Evolutionary conservation across 2,113 vertebrate genomes (phyloP), one percentile per base, ranked within the genome.

Genomic region (Nothobranchius furzeri): DNA sequence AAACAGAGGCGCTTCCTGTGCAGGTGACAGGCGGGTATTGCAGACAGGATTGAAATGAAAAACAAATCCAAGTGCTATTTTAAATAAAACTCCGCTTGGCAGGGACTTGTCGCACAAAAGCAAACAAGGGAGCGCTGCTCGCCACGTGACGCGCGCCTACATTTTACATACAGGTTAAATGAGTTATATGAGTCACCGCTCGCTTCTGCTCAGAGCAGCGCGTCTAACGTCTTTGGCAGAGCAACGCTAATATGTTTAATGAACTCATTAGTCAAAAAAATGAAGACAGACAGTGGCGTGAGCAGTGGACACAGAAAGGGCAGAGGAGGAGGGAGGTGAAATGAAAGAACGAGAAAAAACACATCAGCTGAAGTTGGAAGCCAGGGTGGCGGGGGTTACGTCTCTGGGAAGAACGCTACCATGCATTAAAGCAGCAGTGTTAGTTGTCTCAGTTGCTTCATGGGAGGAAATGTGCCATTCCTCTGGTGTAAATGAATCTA

Each of bases 171-270:
- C 76, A 85, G 79, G 83, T 80, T 83, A 80, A 85, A 82, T n/a
- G 70, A 70, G 30, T 45, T 14, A 75, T 73, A 71, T 64, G 64
- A 79, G 78, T 83, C 76, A 40, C 70, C 64, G 10, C 61, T 79
- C 68, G 46, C 53, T 77, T 75, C 82, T 63, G 66, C 76, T 79
- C 69, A 53, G 60, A 1, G 43, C 70, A 24, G 76, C 20, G 12
- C 73, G 45, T 81, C 62, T 68, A 20, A 86, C 84, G 82, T 81
- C 77, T 65, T 51, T 75, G 84, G 80, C 87, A 79, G 78, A 86
- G 82, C 81, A 68, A 69, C 76, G 68, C 83, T 87, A 87, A 88
- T 82, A 82, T 69, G 86, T 87, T 89, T 90, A 90, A 91, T 89
- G 82, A 89, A 90, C 59, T 85, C 87, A 90, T 92, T 90, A 89